Evolutionary conservation across 1,140 invertebrate genomes (phyloP).

Genomic region (Drosophila saltans): DNA sequence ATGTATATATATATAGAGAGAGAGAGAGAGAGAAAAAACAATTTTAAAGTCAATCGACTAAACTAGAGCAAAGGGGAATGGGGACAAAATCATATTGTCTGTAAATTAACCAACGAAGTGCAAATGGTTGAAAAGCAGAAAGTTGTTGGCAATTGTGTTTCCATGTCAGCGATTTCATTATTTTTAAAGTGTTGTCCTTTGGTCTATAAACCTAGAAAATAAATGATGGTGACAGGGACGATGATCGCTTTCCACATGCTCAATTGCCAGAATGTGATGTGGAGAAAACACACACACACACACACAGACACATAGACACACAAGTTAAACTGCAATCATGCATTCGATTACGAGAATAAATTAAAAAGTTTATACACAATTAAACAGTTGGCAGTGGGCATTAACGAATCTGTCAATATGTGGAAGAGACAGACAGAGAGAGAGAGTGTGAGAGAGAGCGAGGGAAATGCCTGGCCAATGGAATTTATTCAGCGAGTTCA

Average conservation of each 20-base stretch:
- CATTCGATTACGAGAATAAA: neutral
- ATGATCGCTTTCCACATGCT: neutral
- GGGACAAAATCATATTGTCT: constrained; percentile 5
- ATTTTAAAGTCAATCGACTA: constrained; percentile 7
- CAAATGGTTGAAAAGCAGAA: constrained; percentile 7
- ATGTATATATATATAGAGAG: too few relatives aligned
- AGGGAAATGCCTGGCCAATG: too few relatives aligned
- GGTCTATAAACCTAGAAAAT: constrained; percentile 8
- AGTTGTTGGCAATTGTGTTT: constrained; percentile 10
- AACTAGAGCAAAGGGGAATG: constrained; percentile 14
- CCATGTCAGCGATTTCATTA: constrained; percentile 12
- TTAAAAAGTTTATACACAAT: constrained; percentile 2
- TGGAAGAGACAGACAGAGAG: too few relatives aligned
- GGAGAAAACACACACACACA: too few relatives aligned
- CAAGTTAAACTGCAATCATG: constrained; percentile 2
- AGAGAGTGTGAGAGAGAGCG: too few relatives aligned
- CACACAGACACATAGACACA: neutral
- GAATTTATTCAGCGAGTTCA: too few relatives aligned
- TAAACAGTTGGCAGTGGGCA: neutral
- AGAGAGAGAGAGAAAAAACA: too few relatives aligned
- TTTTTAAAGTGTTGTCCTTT: neutral
- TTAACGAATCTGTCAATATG: neutral
- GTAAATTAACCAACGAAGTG: constrained; percentile 4
- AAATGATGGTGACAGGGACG: neutral
- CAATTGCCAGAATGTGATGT: neutral